Evolutionary conservation across 2,888 invertebrate genomes (phyloP).

Genomic region (Punctoribates punctum): DNA sequence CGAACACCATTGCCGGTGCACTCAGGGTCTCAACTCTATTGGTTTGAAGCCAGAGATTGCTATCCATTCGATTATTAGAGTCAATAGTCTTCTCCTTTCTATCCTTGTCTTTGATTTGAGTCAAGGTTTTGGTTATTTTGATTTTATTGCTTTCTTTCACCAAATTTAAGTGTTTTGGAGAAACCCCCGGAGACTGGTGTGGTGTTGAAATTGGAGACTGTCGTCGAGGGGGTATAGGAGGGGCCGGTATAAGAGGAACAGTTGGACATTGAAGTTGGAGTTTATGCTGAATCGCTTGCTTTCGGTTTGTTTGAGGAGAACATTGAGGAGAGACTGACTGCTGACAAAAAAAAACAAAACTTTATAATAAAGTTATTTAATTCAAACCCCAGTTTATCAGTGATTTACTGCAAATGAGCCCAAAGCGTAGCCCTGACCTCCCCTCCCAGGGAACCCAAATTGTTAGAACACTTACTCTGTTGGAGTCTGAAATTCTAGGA

Average conservation of each 20-base stretch:
- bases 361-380: background rate
- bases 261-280: slow-evolving; percentile 1
- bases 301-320: slow-evolving; percentile 9
- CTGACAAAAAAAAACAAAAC: background rate
- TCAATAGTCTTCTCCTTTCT: background rate
- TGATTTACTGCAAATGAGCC: no score
- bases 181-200: slow-evolving; percentile 50
- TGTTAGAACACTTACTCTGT: slow-evolving; percentile 52
- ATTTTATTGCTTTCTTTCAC: background rate
- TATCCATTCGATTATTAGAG: background rate
- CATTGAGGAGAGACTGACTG: slow-evolving; percentile 21
- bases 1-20: background rate
- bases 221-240: slow-evolving; percentile 63
- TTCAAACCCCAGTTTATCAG: background rate
- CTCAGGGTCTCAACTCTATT: slow-evolving; percentile 8
- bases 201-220: slow-evolving; percentile 54
- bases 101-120: background rate
- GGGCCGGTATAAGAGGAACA: slow-evolving; percentile 53
- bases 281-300: background rate
- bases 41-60: background rate
- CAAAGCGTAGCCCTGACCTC: no score
- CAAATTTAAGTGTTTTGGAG: background rate
- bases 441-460: no score
- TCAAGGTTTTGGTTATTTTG: background rate
- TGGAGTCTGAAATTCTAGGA: slow-evolving; percentile 52